Base-by-base conservation (phyloP, 2,113 vertebrate genomes). In the Origma solitaria region DNA sequence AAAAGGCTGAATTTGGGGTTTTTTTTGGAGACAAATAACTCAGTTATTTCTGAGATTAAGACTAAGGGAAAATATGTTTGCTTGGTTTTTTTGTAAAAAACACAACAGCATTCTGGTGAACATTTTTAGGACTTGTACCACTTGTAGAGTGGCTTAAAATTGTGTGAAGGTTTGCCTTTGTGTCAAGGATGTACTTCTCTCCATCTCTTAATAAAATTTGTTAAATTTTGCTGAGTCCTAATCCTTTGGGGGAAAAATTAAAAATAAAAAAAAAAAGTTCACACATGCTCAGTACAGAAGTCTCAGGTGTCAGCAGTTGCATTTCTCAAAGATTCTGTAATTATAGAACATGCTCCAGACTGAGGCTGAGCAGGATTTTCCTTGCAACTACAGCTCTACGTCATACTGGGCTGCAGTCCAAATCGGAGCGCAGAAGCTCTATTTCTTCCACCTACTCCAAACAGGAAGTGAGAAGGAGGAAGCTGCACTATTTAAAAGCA, bases 401-500 rank as follows among this genome's bases (percentile, higher is more conserved):
- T 96, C 96, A 95, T 83, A 10, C 58, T 92, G 91, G 95, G 96
- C 95, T 66, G 22, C 82, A 23, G 72, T 80, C 96, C 96, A 97
- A 94, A 58, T 35, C 0, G 0, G 75, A 86, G 79, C 0, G 16
- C 94, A 94, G 92, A 90, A 95, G 72, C 68, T 95, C 82, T 77
- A 4, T 69, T 90, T 90, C 90, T 92, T 90, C 94, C 91, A 90
- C 95, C 95, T 94, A 69, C 96, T 95, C 86, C 88, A 92, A 95
- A 94, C 96, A 97, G 96, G 96, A 96, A 97, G 92, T 28, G 5
- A 96, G 88, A 94, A 95, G 79, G 86, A 96, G 94, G 96, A 96
- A 97, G 90, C 95, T 93, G 86, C 76, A 47, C 88, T 90, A 81
- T 81, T 95, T 96, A 92, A 96, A 94, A 94, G 90, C 86, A 83